These are phyloP conservation scores for Enhydra lutris DNA, from an alignment of 2,113 vertebrate genomes.

Conservation along the genomic window DNA sequence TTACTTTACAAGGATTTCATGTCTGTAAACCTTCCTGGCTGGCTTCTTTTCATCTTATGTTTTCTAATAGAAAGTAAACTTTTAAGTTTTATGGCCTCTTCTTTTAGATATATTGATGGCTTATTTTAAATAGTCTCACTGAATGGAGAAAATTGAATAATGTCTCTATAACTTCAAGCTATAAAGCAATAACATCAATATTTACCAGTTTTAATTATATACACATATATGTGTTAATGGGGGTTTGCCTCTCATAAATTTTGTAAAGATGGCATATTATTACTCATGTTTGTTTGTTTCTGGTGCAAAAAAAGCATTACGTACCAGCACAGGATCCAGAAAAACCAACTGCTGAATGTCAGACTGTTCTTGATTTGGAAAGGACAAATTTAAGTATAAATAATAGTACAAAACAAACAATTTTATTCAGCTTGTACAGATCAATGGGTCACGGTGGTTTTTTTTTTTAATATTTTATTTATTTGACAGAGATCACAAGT, in stretches of 20 bases:
- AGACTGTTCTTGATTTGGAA: conserved; percentile 33
- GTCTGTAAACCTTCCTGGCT: not conserved
- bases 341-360: conserved; percentile 5
- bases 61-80: conserved; percentile 41
- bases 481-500: too few relatives aligned
- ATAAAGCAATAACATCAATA: not conserved
- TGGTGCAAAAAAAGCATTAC: not conserved
- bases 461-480: too few relatives aligned
- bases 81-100: conserved; percentile 42
- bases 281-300: conserved; percentile 22
- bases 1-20: not conserved
- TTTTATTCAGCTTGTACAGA: not conserved
- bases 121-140: conserved; percentile 21
- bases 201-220: conserved; percentile 15
- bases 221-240: not conserved
- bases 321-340: not conserved
- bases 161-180: not conserved
- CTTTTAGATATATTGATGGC: conserved; percentile 17
- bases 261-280: not conserved
- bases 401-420: not conserved
- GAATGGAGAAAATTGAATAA: not conserved
- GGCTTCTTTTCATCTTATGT: not conserved
- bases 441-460: not conserved
- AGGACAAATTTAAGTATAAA: conserved; percentile 16
- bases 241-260: not conserved